These are phyloP conservation scores for Deroplatys truncata DNA, from an alignment of 2,888 invertebrate species.

Conservation along the genomic window DNA sequence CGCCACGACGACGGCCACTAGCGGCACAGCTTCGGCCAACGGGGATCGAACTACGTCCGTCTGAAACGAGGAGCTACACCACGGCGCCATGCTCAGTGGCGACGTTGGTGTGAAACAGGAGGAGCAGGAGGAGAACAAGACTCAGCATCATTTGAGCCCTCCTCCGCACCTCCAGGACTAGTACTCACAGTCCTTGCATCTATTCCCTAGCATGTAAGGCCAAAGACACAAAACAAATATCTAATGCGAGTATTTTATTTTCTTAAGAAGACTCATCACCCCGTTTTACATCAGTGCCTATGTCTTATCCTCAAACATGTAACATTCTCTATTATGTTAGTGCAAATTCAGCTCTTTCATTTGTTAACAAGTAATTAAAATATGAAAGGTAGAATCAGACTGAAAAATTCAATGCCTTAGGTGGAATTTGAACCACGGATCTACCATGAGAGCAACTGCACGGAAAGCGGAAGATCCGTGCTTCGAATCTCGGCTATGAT, in stretches of 20 bases:
- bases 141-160: not conserved
- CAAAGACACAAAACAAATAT: too few species aligned
- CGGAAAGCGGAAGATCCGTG: too few species aligned
- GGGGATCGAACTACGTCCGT: slow-evolving; percentile 19
- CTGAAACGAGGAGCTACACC: slow-evolving; percentile 31
- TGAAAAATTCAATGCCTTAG: too few species aligned
- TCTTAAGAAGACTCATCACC: not conserved
- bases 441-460: too few species aligned
- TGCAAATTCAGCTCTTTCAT: too few species aligned
- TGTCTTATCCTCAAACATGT: too few species aligned
- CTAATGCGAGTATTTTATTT: not conserved
- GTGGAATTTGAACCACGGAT: too few species aligned
- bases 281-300: too few species aligned
- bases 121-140: not conserved
- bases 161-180: not conserved
- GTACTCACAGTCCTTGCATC: not conserved
- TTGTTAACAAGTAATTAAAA: too few species aligned
- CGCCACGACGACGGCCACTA: slow-evolving; percentile 27
- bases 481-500: too few species aligned
- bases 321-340: too few species aligned
- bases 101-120: not conserved
- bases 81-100: slow-evolving; percentile 12
- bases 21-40: not conserved
- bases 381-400: too few species aligned
- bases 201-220: not conserved